These are phyloP conservation scores for Xestia rhomboidea DNA, from an alignment of 2,888 invertebrate species.

Conservation along the genomic window DNA sequence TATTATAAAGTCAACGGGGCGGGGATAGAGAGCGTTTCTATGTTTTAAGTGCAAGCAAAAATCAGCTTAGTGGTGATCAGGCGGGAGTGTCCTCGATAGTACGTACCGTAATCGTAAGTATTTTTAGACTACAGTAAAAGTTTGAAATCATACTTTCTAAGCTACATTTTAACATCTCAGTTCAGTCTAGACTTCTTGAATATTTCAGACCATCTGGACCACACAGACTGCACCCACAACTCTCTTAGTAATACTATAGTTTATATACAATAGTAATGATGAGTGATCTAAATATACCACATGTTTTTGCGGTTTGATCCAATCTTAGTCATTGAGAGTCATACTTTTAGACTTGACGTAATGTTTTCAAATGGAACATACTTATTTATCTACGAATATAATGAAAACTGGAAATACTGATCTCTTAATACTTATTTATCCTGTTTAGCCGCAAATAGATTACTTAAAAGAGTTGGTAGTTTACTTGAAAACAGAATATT, in stretches of 20 bases:
- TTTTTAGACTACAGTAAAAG: background rate
- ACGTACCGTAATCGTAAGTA: background rate
- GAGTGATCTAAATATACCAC: conserved; percentile 47
- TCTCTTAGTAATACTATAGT: background rate
- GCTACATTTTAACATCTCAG: background rate
- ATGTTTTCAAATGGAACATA: background rate
- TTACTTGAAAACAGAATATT: background rate
- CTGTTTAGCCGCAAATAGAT: background rate
- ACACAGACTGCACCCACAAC: background rate
- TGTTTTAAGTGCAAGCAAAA: too few relatives aligned
- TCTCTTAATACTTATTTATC: background rate
- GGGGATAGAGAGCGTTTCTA: too few relatives aligned
- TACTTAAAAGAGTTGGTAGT: background rate
- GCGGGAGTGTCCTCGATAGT: too few relatives aligned
- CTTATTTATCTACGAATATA: background rate
- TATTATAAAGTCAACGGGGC: too few relatives aligned
- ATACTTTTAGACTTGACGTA: conserved; percentile 28
- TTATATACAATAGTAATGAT: conserved; percentile 5
- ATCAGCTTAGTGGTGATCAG: too few relatives aligned
- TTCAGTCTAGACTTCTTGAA: background rate
- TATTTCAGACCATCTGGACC: conserved; percentile 10
- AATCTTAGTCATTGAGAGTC: conserved; percentile 39
- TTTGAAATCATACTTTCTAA: background rate
- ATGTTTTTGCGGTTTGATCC: conserved; percentile 35
- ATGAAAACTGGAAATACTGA: background rate